Evolutionary conservation across 2,797 vertebrate species (phyloP).

Genomic region (Gallinago stenura): DNA sequence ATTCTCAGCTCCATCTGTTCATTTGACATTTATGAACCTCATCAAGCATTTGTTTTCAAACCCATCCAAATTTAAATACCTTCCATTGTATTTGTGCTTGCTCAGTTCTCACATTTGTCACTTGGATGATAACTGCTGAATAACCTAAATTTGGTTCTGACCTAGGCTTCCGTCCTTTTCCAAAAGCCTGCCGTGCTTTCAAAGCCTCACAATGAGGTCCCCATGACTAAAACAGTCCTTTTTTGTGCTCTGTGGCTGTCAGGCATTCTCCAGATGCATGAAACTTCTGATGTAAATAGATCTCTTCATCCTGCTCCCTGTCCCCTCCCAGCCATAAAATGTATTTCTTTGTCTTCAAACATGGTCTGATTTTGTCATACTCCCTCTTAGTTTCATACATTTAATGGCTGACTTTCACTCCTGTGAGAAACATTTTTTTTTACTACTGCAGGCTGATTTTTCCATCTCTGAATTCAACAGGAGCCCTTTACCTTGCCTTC

Average conservation of each 20-base stretch:
- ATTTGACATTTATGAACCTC: slow-evolving; percentile 71
- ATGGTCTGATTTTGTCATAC: background rate
- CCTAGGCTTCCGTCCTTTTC: slow-evolving; percentile 47
- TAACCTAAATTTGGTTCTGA: slow-evolving; percentile 22
- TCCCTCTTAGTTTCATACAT: background rate
- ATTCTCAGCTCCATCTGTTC: slow-evolving; percentile 75
- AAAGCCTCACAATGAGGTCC: background rate
- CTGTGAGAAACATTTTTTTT: background rate
- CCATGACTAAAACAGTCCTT: background rate
- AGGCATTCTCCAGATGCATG: slow-evolving; percentile 2
- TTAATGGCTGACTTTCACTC: background rate
- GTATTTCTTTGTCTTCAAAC: background rate
- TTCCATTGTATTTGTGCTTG: slow-evolving; percentile 66
- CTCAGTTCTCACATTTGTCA: slow-evolving; percentile 53
- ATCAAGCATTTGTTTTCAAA: slow-evolving; percentile 76
- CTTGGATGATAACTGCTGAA: slow-evolving; percentile 2
- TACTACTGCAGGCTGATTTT: background rate
- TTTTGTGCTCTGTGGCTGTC: background rate
- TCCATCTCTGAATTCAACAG: background rate
- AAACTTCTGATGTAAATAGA: background rate
- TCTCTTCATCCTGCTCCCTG: background rate
- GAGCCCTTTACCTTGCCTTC: background rate
- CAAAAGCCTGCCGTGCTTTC: background rate
- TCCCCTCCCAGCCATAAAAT: background rate
- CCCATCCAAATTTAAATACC: slow-evolving; percentile 69